Evolutionary conservation across 2,797 vertebrate genomes (phyloP), one percentile per base, ranked within the genome.

Genomic region (Neomorphus geoffroyi): DNA sequence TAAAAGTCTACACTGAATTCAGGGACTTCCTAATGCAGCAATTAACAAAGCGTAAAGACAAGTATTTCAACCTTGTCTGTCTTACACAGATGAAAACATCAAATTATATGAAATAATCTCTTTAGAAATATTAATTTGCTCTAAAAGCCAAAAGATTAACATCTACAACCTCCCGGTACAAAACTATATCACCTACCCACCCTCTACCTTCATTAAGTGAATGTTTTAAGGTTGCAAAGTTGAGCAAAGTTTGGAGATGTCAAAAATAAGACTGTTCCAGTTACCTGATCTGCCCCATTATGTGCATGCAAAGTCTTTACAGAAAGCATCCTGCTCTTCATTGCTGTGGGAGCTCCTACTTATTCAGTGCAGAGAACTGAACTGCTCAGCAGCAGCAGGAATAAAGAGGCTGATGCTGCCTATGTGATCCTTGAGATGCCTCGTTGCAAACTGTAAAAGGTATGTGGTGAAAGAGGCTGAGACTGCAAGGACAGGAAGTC

Each of bases 121-220:
- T 92, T 83, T 35, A 72, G 37, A 93, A 80, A 91, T 32, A 22
- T 69, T 81, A 67, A 80, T 69, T 94, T 90, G 30, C 45, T 88
- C 43, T 46, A 83, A 92, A 95, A 61, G 33, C 12, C 61, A 64
- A 37, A 85, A 90, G 33, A 88, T 39, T 46, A 90, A 45, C 35
- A 74, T 62, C 67, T 79, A 67, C 27, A 82, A 46, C 13, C 7
- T 17, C 3, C 2, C 7, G 9, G 33, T 58, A 57, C 39, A 73
- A 71, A 73, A 50, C 26, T 19, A 30, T 0, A 0, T 35, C 27
- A 64, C 23, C 32, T 23, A 10, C 41, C 26, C 7, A 28, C 3
- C 39, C 19, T 4, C 27, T 2, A 13, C 11, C 9, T 81, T 33
- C 48, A 58, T 17, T 28, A 73, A 24, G 27, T 21, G 22, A 61